phyloP scores from a whole-genome alignment of 1,140 invertebrate species.

The Teleogryllus occipitalis region DNA sequence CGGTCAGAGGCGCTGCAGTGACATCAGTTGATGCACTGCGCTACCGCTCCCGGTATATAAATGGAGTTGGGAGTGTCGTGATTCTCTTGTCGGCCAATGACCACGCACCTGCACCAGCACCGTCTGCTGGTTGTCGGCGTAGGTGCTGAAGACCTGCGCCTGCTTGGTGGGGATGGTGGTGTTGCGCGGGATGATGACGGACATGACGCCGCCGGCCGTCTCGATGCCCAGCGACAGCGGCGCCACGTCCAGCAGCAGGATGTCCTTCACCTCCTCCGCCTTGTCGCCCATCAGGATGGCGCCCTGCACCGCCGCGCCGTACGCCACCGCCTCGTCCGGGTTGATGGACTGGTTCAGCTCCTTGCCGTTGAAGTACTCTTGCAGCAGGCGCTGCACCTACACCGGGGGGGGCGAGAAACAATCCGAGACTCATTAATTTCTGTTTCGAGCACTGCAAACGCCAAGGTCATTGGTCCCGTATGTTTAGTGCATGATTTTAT shows the following conservation, averaged over 20 bases:
- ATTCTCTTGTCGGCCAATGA: too few relatives aligned
- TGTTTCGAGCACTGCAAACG: too few relatives aligned
- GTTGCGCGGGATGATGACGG: conserved; percentile 54
- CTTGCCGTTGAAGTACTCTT: not conserved
- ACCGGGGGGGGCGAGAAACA: too few relatives aligned
- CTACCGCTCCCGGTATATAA: too few relatives aligned
- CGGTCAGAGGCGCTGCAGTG: too few relatives aligned
- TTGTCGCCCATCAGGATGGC: conserved; percentile 38
- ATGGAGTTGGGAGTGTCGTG: too few relatives aligned
- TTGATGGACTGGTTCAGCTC: conserved; percentile 2
- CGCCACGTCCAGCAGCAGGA: conserved; percentile 45
- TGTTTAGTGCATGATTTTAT: too few relatives aligned
- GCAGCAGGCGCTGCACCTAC: conserved; percentile 15
- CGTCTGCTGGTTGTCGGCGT: conserved; percentile 58
- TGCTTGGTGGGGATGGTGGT: conserved; percentile 53
- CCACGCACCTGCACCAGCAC: conserved; percentile 46
- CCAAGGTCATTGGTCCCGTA: too few relatives aligned
- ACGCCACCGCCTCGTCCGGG: conserved; percentile 42
- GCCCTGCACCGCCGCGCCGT: conserved; percentile 42
- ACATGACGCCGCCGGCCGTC: conserved; percentile 44
- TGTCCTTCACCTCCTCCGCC: conserved; percentile 38
- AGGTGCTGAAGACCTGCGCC: conserved; percentile 53
- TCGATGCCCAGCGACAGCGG: conserved; percentile 40
- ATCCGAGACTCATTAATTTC: too few relatives aligned
- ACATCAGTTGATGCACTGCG: too few relatives aligned